Base-by-base conservation (phyloP, 1,140 invertebrate genomes). In the Hycleus cichorii region DNA sequence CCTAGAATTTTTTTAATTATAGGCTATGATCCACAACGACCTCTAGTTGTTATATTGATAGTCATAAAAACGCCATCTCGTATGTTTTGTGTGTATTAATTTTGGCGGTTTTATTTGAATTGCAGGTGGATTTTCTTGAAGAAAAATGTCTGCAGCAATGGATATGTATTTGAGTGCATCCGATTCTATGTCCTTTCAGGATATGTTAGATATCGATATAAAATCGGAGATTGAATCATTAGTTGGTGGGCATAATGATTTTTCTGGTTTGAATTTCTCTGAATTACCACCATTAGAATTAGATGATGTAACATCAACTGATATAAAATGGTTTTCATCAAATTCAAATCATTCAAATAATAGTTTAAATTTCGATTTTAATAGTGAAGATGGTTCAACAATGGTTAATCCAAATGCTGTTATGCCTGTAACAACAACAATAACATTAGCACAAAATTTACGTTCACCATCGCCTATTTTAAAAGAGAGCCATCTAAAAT, bases 171-270 rank as follows among this genome's bases (percentile, higher is more conserved):
- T 81, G 27, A 77, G 74, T 44, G 72, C 77, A 4, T 63, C 64
- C n/a, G 79, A 81, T 65, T 78, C 78, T 52, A 65, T 79, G 39
- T 87, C 86, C 7, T 78, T 89, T 68, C 86, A 88, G 68, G 83
- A 85, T 59, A 90, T 92, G 83, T 79, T 91, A 57, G 88, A 85
- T 67, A 85, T 88, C 67, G 89, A 91, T 69, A 90, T 91, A 27
- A 88, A 90, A 64, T 85, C 83, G 47, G 88, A 90, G 70, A 86
- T 90, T 60, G 88, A 89, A 42, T 84, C 83, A 49, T 82, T 88
- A 44, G 81, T 90, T 43, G 83, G 83, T 48, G 83, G 83, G 27
- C 80, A 78, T 48, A 80, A 76, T 64, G 83, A 84, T 66, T 78
- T 84, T 70, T 75, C 79, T 27, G 75, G 77, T 8, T 78, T 80